Conservation (phyloP, 2,797 vertebrate species). For the Decapterus maruadsi region DNA sequence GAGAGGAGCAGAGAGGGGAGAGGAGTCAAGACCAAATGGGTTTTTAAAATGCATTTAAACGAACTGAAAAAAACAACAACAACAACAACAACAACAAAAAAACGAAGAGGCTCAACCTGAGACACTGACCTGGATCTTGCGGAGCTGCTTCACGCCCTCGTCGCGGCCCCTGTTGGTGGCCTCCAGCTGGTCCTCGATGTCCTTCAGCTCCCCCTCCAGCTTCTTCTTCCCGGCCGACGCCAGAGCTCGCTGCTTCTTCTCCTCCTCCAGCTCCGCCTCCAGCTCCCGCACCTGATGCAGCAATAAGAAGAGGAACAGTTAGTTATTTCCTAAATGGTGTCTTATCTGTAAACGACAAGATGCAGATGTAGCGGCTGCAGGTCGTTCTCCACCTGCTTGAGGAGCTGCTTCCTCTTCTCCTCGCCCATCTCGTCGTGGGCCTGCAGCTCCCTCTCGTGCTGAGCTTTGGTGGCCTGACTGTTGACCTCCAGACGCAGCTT, state of each 20-base stretch:
- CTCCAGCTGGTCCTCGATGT: slow-evolving; percentile 94
- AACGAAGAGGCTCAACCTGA: not conserved
- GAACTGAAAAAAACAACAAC: too few relatives aligned
- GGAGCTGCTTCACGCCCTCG: slow-evolving; percentile 94
- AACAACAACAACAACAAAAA: too few relatives aligned
- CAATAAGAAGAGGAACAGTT: too few relatives aligned
- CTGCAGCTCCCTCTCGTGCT: slow-evolving; percentile 94
- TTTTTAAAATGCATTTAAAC: not conserved
- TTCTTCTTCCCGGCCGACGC: slow-evolving; percentile 92
- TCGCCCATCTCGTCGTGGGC: slow-evolving; percentile 93
- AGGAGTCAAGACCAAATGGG: not conserved
- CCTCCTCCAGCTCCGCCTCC: slow-evolving; percentile 96
- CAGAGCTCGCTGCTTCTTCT: slow-evolving; percentile 91
- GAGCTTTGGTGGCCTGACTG: slow-evolving; percentile 92
- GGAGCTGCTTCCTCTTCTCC: slow-evolving; percentile 93
- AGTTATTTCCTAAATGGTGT: too few relatives aligned
- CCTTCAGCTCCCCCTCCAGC: slow-evolving; percentile 94
- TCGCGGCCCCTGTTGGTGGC: slow-evolving; percentile 91
- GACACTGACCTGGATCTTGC: slow-evolving; percentile 90
- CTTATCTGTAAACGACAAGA: too few relatives aligned
- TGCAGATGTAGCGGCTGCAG: too few relatives aligned
- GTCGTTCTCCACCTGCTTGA: slow-evolving; percentile 87
- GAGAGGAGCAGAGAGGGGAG: not conserved
- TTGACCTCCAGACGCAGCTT: slow-evolving; percentile 97
- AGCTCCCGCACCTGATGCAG: slow-evolving; percentile 89